Evolutionary conservation across 2,888 invertebrate species (phyloP), one percentile per base, ranked within the genome.

Genomic region (Cephonodes hylas): DNA sequence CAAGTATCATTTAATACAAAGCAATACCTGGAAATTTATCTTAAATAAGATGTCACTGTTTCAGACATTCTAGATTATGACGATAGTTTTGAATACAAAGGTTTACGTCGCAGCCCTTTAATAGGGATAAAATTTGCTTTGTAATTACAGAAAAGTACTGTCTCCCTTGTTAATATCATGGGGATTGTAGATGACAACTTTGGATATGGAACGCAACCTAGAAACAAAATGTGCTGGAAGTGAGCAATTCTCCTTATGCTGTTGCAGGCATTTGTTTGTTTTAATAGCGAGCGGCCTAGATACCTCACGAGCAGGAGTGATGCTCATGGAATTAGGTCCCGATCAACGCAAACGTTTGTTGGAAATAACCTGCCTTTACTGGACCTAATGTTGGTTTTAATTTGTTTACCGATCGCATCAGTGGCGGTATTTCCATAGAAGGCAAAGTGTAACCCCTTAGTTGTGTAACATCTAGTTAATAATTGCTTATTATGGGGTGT

Each of bases 141-240:
- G 22, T 46, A 46, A 46, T 46, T 46, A 46, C 7, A 23, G 46
- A 53, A 18, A 8, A 27, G 8, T 53, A 31, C 3, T 31, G 10
- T 27, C 27, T 31, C 2, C 18, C 18, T 60, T 42, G 38, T 25
- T 59, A 20, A 27, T 25, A 42, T 45, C 46, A 48, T 48, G 60
- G 38, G 42, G 42, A 18, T 48, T 25, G 60, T 6, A 20, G 25
- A 23, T 53, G 60, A 60, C 48, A 48, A 48, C 48, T 60, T 53
- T 18, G 25, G 42, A 60, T 48, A 60, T 60, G 42, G 60, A 20
- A 48, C 60, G 38, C 20, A 60, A 48, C 60, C 48, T 15, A 60
- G 60, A 60, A 42, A 53, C 13, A 48, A 38, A 42, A 48, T 53
- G 15, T 8, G 27, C 15, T 15, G 27, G 25, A 25, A 6, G 18